Percentiles rank a stretch among this genome's conserved stretches.
Conservation (phyloP, 37 sponge, comb jelly and placozoan species). For the Geodia barretti region DNA sequence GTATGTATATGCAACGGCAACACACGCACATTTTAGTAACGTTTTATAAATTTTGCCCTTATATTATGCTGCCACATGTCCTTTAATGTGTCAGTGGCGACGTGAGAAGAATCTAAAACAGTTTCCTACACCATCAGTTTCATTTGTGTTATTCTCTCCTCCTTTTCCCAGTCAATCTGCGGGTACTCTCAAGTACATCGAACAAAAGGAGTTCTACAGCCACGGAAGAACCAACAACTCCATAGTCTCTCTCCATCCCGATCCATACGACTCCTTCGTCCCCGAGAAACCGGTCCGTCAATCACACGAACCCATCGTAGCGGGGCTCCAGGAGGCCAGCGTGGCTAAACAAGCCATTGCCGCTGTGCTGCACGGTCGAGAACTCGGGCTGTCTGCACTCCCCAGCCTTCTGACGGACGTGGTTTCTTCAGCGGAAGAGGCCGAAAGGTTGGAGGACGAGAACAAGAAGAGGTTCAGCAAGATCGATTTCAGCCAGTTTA, state of each 20-base stretch:
- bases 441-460: neutral
- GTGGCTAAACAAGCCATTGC: conserved; percentile 13
- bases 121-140: no score
- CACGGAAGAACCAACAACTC: neutral
- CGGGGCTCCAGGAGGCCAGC: conserved; percentile 13
- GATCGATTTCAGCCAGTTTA: neutral
- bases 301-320: conserved; percentile 12
- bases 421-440: neutral
- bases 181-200: conserved; percentile 38
- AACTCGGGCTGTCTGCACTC: neutral
- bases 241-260: neutral
- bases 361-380: conserved; percentile 33
- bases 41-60: no score
- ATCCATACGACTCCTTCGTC: conserved; percentile 19
- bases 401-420: neutral
- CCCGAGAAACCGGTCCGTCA: neutral
- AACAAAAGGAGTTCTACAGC: conserved; percentile 61
- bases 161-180: conserved; percentile 34
- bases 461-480: neutral
- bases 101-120: no score
- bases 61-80: no score
- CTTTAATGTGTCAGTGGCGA: no score
- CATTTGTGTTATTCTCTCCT: neutral
- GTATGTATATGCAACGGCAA: no score
- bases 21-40: no score